phyloP scores from a whole-genome alignment of 2,888 invertebrate genomes.

The Diploptera punctata region DNA sequence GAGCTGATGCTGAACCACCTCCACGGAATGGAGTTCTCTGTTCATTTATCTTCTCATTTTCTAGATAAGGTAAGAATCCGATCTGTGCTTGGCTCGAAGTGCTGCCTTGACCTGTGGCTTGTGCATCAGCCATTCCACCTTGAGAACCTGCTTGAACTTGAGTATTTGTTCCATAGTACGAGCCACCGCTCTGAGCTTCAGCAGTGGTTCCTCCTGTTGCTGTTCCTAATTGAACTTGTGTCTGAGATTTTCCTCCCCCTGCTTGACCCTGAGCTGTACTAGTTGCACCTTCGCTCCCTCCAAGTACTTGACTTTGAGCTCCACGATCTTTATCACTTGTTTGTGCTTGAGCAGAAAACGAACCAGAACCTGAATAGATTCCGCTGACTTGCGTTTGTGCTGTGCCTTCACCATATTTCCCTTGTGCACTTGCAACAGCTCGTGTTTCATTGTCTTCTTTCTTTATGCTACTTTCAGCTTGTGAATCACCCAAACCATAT shows the following conservation, averaged over 20 bases:
- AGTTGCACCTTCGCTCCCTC: conserved; percentile 75
- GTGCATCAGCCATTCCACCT: conserved; percentile 86
- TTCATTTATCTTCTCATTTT: conserved; percentile 59
- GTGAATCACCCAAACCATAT: conserved; percentile 64
- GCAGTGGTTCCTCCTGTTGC: conserved; percentile 79
- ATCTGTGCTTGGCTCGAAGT: conserved; percentile 90
- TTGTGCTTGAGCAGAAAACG: conserved; percentile 84
- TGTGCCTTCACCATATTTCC: conserved; percentile 74
- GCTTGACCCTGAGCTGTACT: conserved; percentile 79
- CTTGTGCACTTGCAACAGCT: conserved; percentile 79
- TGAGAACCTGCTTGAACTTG: conserved; percentile 82
- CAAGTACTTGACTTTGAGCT: conserved; percentile 69
- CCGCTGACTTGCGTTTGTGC: conserved; percentile 86
- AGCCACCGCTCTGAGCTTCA: conserved; percentile 76
- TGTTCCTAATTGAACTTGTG: conserved; percentile 76
- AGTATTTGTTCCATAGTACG: conserved; percentile 77
- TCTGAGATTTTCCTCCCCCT: conserved; percentile 76
- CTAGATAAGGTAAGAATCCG: conserved; percentile 77
- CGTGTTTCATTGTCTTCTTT: conserved; percentile 67
- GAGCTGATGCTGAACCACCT: conserved; percentile 79
- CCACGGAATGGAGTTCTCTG: conserved; percentile 70
- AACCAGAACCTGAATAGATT: conserved; percentile 76
- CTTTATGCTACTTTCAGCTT: conserved; percentile 71
- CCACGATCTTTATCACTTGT: conserved; percentile 76
- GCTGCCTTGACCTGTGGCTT: conserved; percentile 82